Evolutionary conservation across 2,113 vertebrate species (phyloP).

Genomic region (Zosterops japonicus): DNA sequence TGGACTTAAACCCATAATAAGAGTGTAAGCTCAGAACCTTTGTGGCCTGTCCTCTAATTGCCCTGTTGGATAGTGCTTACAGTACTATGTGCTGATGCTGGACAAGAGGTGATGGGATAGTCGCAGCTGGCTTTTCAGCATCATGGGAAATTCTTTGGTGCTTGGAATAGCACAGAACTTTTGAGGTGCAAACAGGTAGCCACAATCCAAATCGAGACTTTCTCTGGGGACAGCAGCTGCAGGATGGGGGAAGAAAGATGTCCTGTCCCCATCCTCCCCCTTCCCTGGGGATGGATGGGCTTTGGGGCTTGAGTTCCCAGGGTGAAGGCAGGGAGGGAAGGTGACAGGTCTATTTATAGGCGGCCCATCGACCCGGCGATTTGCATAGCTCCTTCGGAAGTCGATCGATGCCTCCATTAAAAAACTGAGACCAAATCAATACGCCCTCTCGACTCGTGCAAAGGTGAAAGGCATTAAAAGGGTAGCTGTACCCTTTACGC

Average conservation of each 20-base stretch:
- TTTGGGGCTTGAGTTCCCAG: conserved; percentile 20
- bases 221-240: conserved; percentile 7
- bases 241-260: not conserved
- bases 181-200: not conserved
- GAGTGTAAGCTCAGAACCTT: not conserved
- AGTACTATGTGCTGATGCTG: not conserved
- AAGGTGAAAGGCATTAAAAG: conserved; percentile 72
- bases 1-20: not conserved
- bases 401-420: conserved; percentile 83
- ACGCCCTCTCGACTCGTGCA: conserved; percentile 72
- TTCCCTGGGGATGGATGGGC: conserved; percentile 17
- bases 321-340: conserved; percentile 47
- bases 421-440: conserved; percentile 83
- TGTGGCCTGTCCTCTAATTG: not conserved
- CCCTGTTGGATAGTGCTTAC: not conserved
- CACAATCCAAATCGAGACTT: accelerated
- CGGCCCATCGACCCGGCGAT: conserved; percentile 70
- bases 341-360: conserved; percentile 72
- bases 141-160: not conserved
- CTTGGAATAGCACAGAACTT: not conserved
- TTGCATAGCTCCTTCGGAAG: conserved; percentile 81
- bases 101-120: not conserved
- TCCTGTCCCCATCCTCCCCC: not conserved
- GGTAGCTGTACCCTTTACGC: conserved; percentile 52
- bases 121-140: not conserved